Base-by-base conservation (phyloP, 2,797 vertebrate genomes). In the Miichthys miiuy region DNA sequence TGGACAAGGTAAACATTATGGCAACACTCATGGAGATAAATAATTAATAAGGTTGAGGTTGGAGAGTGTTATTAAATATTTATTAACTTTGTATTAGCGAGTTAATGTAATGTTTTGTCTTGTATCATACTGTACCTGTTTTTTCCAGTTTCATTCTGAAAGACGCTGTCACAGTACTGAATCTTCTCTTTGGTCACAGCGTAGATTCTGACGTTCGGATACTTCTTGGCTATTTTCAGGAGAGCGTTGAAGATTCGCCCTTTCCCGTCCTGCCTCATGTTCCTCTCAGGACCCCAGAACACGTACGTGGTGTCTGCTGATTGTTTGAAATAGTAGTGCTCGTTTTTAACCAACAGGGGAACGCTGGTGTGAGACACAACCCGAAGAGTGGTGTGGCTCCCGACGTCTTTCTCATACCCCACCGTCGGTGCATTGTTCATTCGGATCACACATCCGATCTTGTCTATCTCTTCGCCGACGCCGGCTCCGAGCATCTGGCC, bases 101-200 rank as follows among this genome's bases (percentile, higher is more conserved):
- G 34, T 38, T 9, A 38, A 38, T 38, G 34, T 38, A 9, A 9
- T 38, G 34, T 38, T 38, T 38, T 9, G 8, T 9, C 0, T 38
- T 2, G 25, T 27, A 27, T 27, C 4, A 30, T 58, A 44, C 21
- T 42, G 6, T 94, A 44, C 98, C 98, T 96, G 94, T 99, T 95
- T 92, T 97, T 98, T 50, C 98, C 98, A 0, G 98, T 99, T 94
- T 99, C 98, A 0, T 96, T 95, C 91, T 98, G 97, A 93, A 99
- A 99, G 82, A 99, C 70, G 0, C 87, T 50, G 0, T 99, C 98
- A 2, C 97, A 99, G 75, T 96, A 92, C 1, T 92, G 75, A 92
- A 98, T 95, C 94, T 96, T 97, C 85, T 95, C 93, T 75, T 94
- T 95, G 0, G 96, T 98, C 86, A 98, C 91, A 1, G 89, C 93